These are phyloP conservation scores for Scaptomyza parva DNA, from an alignment of 2,888 invertebrate species.

Conservation along the genomic window DNA sequence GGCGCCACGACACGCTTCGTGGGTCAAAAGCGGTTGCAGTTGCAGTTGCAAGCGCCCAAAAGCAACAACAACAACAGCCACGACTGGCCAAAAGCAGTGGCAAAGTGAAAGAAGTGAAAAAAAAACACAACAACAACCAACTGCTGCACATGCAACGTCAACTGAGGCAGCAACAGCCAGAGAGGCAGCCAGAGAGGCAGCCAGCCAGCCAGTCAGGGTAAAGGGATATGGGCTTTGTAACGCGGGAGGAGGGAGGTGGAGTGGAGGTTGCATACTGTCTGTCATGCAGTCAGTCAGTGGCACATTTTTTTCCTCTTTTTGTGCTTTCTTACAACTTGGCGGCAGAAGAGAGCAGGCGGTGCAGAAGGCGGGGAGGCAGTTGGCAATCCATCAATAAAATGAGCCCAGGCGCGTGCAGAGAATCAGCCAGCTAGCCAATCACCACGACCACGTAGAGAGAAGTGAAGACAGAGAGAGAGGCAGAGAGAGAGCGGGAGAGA, in stretches of 20 bases:
- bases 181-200: constrained; percentile 26
- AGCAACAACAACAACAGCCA: constrained; percentile 21
- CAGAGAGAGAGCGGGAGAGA: not conserved
- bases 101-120: constrained; percentile 20
- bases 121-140: constrained; percentile 2
- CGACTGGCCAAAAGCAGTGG: constrained; percentile 46
- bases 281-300: constrained; percentile 43
- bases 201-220: constrained; percentile 28
- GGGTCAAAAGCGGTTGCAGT: constrained; percentile 80
- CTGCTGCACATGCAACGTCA: constrained; percentile 66
- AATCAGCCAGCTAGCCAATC: constrained; percentile 55
- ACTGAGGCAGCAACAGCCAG: constrained; percentile 23
- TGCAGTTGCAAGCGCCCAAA: constrained; percentile 55
- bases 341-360: constrained; percentile 8
- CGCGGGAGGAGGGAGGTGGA: too few species aligned
- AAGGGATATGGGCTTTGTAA: constrained; percentile 17
- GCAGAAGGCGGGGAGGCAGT: constrained; percentile 22
- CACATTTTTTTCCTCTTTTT: constrained; percentile 36
- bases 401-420: constrained; percentile 63
- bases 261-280: constrained; percentile 3
- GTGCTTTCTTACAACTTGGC: constrained; percentile 36
- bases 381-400: constrained; percentile 75
- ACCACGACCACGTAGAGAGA: constrained; percentile 1
- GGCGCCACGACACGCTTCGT: constrained; percentile 79
- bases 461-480: not conserved